phyloP scores from a whole-genome alignment of 2,113 vertebrate genomes.

The Ovis aries region DNA sequence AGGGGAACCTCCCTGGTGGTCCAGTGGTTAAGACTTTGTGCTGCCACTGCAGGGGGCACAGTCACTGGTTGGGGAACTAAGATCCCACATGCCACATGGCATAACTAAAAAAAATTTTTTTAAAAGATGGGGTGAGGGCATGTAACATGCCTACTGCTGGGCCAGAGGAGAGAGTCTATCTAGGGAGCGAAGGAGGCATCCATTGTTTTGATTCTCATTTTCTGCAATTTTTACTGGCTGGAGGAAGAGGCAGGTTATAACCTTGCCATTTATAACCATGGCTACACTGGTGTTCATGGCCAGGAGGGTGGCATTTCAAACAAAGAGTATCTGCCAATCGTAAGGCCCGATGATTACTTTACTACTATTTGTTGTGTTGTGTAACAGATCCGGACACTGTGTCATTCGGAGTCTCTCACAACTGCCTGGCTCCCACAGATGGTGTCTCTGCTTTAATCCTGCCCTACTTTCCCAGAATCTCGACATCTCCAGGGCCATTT shows the following conservation, averaged over 20 bases:
- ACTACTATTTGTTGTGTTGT: constrained; percentile 1
- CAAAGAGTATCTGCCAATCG: background rate
- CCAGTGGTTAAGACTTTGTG: background rate
- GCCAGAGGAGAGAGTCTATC: background rate
- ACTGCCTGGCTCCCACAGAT: constrained; percentile 39
- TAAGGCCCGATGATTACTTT: background rate
- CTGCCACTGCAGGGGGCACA: background rate
- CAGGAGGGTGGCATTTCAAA: background rate
- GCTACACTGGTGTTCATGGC: background rate
- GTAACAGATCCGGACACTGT: constrained; percentile 20
- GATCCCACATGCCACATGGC: background rate
- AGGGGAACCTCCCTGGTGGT: background rate
- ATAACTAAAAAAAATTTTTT: background rate
- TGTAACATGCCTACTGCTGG: fast-evolving
- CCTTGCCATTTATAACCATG: background rate
- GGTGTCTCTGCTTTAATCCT: constrained; percentile 50
- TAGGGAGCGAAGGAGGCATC: background rate
- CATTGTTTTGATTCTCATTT: background rate
- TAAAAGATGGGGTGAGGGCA: background rate
- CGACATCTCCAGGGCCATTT: constrained; percentile 52
- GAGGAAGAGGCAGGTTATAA: background rate
- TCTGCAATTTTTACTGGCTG: background rate
- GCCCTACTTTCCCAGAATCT: constrained; percentile 60
- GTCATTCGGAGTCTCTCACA: constrained; percentile 54
- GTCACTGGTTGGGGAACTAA: background rate